A percentile compares a stretch with the other conserved stretches of the same genome.
phyloP scores from a whole-genome alignment of 1,140 invertebrate species.

The Choristoneura fumiferana region DNA sequence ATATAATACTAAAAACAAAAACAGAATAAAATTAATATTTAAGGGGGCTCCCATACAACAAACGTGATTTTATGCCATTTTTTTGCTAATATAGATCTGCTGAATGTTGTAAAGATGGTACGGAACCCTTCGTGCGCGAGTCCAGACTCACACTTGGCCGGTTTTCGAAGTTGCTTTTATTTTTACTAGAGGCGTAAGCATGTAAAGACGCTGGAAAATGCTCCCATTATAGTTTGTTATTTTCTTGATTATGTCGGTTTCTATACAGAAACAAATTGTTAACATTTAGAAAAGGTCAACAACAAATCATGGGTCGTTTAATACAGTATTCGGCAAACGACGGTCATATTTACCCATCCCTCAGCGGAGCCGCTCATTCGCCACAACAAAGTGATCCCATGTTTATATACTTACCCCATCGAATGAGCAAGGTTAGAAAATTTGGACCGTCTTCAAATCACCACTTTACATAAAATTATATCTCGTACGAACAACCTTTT shows the following conservation, averaged over 20 bases:
- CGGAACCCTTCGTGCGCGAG: no score
- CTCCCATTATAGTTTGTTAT: background rate
- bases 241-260: no score
- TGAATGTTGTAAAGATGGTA: no score
- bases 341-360: slow-evolving; percentile 21
- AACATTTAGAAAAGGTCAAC: slow-evolving; percentile 28
- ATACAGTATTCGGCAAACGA: slow-evolving; percentile 25
- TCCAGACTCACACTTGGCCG: no score
- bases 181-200: no score
- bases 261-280: slow-evolving; percentile 22
- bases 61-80: no score
- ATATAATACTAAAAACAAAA: no score
- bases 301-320: slow-evolving; percentile 29
- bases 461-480: background rate
- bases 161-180: no score
- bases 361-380: slow-evolving; percentile 19
- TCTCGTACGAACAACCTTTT: background rate
- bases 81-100: no score
- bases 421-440: slow-evolving; percentile 17
- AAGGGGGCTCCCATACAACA: no score
- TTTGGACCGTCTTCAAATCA: background rate
- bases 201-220: no score
- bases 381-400: slow-evolving; percentile 24
- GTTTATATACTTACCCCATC: slow-evolving; percentile 24
- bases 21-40: no score